A percentile compares a stretch with the other conserved stretches of the same genome.
phyloP scores from a whole-genome alignment of 2,888 invertebrate species.

The Chalcosyrphus nemorum region DNA sequence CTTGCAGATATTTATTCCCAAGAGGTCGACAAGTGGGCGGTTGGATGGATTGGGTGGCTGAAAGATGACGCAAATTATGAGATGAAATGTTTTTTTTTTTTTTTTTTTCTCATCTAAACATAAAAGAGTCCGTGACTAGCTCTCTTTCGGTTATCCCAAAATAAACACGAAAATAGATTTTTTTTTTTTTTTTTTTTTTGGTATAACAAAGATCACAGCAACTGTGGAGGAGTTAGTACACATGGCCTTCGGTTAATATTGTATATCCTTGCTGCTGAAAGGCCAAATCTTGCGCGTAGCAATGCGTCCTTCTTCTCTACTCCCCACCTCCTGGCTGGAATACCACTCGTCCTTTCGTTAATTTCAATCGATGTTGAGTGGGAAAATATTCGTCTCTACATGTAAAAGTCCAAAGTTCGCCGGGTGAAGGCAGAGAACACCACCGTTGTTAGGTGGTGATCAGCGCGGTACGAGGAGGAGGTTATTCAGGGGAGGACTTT shows the following conservation, averaged over 20 bases:
- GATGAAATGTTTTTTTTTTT: conserved; percentile 28
- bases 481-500: conserved; percentile 57
- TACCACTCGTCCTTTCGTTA: conserved; percentile 54
- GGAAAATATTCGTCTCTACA: conserved; percentile 68
- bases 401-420: conserved; percentile 63
- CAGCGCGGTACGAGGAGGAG: not conserved
- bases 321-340: not conserved
- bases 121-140: conserved; percentile 2
- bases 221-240: conserved; percentile 19
- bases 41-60: not conserved
- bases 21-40: conserved; percentile 9
- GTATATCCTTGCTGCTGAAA: conserved; percentile 29
- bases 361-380: conserved; percentile 71
- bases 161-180: conserved; percentile 14
- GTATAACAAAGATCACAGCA: conserved; percentile 32
- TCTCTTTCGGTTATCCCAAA: not conserved
- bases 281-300: conserved; percentile 65
- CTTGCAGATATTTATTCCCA: conserved; percentile 33
- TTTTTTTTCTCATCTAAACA: conserved; percentile 9
- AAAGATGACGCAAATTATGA: conserved; percentile 43
- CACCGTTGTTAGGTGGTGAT: conserved; percentile 18
- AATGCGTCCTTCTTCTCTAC: conserved; percentile 21
- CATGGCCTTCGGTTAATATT: conserved; percentile 27
- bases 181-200: not conserved
- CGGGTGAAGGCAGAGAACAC: conserved; percentile 34